Evolutionary conservation across 2,113 vertebrate genomes (phyloP).

Genomic region (Chiloscyllium plagiosum): DNA sequence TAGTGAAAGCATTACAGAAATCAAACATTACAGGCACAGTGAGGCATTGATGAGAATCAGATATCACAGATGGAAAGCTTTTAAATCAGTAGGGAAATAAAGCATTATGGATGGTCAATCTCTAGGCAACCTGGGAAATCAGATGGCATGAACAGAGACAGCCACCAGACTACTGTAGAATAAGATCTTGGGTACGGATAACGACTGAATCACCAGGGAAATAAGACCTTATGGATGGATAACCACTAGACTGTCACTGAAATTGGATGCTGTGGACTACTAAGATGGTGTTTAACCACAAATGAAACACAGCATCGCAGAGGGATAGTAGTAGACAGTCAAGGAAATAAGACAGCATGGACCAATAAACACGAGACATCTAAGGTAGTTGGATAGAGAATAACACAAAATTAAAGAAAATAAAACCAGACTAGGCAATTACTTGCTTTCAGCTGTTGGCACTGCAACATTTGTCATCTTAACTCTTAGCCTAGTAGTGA

Average conservation of each 20-base stretch:
- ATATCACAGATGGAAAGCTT: constrained; percentile 1
- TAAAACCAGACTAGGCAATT: constrained; percentile 15
- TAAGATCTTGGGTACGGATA: background rate
- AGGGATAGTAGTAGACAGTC: background rate
- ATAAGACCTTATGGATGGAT: constrained; percentile 26
- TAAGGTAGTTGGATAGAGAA: background rate
- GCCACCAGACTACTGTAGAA: background rate
- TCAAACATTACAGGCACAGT: background rate
- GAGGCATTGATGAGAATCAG: constrained; percentile 5
- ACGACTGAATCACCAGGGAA: background rate
- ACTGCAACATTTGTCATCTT: background rate
- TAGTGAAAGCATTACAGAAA: background rate
- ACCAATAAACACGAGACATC: constrained; percentile 12
- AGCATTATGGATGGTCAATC: background rate
- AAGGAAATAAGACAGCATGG: constrained; percentile 1
- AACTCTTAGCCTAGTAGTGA: background rate
- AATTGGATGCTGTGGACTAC: constrained; percentile 27
- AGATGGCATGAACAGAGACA: constrained; percentile 5
- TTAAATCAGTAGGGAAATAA: constrained; percentile 26
- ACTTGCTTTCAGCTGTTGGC: background rate
- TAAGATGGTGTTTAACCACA: background rate
- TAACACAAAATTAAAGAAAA: constrained; percentile 24
- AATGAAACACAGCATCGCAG: background rate
- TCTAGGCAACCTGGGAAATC: constrained; percentile 8
- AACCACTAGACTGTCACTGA: constrained; percentile 25